These are phyloP conservation scores for Actinopyga echinites DNA, from an alignment of 53 echinoderm and acorn worm species.

Conservation along the genomic window DNA sequence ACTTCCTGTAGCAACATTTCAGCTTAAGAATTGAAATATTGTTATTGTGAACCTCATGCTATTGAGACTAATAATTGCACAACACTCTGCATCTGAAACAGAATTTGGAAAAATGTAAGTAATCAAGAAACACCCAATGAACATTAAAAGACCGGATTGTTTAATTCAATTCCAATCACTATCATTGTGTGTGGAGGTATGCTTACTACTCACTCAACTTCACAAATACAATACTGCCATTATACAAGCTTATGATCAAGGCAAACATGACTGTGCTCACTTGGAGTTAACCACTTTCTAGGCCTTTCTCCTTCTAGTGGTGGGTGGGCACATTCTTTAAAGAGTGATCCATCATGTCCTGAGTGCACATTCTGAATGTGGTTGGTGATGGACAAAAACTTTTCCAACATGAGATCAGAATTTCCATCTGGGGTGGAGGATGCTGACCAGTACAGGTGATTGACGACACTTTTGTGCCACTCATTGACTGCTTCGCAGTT, in stretches of 20 bases:
- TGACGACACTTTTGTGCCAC: slow-evolving; percentile 40
- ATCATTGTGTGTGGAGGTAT: too few relatives aligned
- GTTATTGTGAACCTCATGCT: background rate
- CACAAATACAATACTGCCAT: too few relatives aligned
- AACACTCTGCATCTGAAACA: background rate
- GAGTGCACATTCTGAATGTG: slow-evolving; percentile 44
- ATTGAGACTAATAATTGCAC: background rate
- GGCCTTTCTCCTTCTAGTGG: slow-evolving; percentile 32
- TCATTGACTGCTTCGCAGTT: slow-evolving; percentile 29
- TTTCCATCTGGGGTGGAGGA: slow-evolving; percentile 49
- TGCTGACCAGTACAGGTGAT: slow-evolving; percentile 55
- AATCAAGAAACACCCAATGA: too few relatives aligned
- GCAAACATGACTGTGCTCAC: background rate
- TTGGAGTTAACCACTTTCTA: slow-evolving; percentile 61
- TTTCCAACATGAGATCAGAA: slow-evolving; percentile 21
- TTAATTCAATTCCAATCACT: too few relatives aligned
- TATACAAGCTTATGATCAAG: too few relatives aligned
- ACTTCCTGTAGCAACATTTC: background rate
- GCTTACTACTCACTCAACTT: too few relatives aligned
- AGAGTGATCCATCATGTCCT: slow-evolving; percentile 45
- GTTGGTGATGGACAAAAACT: slow-evolving; percentile 37
- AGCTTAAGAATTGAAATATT: background rate
- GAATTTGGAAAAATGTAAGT: too few relatives aligned
- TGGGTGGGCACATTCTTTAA: slow-evolving; percentile 57
- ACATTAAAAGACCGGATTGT: too few relatives aligned